These are phyloP conservation scores for Sardina pilchardus DNA, from an alignment of 2,113 vertebrate species.

Conservation along the genomic window DNA sequence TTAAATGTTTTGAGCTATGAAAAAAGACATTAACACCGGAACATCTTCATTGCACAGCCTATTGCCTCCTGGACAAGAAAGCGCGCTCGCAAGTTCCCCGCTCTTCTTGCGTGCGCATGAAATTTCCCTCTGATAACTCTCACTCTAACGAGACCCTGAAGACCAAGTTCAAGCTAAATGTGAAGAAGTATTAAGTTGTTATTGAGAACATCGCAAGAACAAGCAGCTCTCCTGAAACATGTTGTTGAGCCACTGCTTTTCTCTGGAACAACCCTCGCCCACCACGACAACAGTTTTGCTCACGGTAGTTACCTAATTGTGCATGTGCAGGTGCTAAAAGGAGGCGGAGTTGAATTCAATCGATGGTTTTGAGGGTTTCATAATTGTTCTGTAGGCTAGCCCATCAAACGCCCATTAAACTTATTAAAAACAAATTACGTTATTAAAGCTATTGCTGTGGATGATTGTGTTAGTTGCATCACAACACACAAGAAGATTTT, in stretches of 20 bases:
- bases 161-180: background rate
- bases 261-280: background rate
- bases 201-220: background rate
- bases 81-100: background rate
- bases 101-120: background rate
- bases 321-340: background rate
- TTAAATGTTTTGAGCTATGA: background rate
- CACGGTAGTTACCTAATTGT: background rate
- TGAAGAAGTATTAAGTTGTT: background rate
- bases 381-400: background rate
- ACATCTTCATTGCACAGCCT: background rate
- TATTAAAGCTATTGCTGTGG: background rate
- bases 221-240: background rate
- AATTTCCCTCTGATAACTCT: background rate
- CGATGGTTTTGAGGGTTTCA: background rate
- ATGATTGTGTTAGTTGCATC: background rate
- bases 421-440: background rate
- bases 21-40: too few species aligned
- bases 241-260: background rate
- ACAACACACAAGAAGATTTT: background rate
- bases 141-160: background rate
- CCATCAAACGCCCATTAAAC: background rate
- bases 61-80: background rate
- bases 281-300: background rate
- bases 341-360: constrained; percentile 29